Conservation (phyloP, 2,888 invertebrate genomes). For the Cryptosula pallasiana region DNA sequence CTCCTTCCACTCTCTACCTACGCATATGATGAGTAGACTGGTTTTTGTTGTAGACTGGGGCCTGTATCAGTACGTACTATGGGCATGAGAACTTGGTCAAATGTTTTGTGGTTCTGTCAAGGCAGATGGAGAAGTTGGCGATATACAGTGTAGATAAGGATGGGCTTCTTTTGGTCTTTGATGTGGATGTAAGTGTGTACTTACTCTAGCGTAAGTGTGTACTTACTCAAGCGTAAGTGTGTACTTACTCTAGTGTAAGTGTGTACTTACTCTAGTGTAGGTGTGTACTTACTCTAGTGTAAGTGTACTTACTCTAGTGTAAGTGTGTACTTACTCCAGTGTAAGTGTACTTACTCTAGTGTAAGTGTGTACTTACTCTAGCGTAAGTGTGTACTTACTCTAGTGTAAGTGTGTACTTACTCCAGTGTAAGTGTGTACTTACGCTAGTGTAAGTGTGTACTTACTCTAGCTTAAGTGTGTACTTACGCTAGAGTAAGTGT, state of each 20-base stretch:
- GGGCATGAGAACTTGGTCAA: not conserved
- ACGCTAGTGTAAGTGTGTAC: too few relatives aligned
- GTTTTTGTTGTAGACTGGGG: not conserved
- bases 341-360: too few relatives aligned
- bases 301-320: too few relatives aligned
- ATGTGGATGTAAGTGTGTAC: conserved; percentile 11
- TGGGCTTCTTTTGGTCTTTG: not conserved
- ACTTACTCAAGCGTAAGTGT: not conserved
- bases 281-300: not conserved
- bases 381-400: not conserved
- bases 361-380: not conserved
- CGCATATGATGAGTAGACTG: too few relatives aligned
- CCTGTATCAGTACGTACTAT: not conserved
- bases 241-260: too few relatives aligned
- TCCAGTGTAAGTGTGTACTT: not conserved
- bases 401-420: not conserved
- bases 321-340: not conserved
- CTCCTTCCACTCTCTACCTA: too few relatives aligned
- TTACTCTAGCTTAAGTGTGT: too few relatives aligned
- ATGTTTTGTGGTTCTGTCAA: not conserved
- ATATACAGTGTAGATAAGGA: conserved; percentile 7
- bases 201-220: too few relatives aligned
- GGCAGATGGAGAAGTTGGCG: not conserved
- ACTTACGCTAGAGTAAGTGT: not conserved
- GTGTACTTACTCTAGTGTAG: too few relatives aligned